A percentile compares a stretch with the other conserved stretches of the same genome.
Evolutionary conservation across 2,888 invertebrate species (phyloP).

Genomic region (Cylloceria caligata): DNA sequence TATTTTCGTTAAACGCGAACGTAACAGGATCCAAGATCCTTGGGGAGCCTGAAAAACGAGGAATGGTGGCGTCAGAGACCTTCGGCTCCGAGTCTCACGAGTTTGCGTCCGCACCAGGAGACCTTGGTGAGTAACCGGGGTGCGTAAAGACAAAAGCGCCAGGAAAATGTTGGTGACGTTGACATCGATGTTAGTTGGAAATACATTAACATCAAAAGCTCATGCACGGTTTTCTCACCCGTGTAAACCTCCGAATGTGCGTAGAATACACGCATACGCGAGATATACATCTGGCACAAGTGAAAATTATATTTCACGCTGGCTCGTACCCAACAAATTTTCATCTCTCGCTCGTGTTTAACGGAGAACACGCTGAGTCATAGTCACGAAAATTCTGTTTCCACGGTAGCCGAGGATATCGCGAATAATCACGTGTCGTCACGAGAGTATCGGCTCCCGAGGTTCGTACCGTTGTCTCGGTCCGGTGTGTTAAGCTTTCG

Average conservation of each 20-base stretch:
- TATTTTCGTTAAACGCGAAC: constrained; percentile 39
- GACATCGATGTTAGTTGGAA: background rate
- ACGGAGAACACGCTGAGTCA: constrained; percentile 79
- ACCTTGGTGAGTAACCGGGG: constrained; percentile 74
- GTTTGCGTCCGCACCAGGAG: constrained; percentile 73
- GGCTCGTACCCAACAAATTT: constrained; percentile 71
- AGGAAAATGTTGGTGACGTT: constrained; percentile 2
- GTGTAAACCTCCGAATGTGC: background rate
- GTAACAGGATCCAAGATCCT: constrained; percentile 73
- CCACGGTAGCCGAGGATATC: constrained; percentile 68
- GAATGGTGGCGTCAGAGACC: constrained; percentile 76
- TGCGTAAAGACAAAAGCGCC: constrained; percentile 24
- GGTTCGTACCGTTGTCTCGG: constrained; percentile 53
- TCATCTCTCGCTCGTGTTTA: constrained; percentile 46
- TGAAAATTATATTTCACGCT: constrained; percentile 57
- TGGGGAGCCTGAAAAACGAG: constrained; percentile 71
- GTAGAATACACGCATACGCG: constrained; percentile 10
- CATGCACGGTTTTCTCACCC: background rate
- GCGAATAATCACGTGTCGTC: constrained; percentile 73
- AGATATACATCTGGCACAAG: constrained; percentile 11
- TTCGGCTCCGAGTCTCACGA: constrained; percentile 73
- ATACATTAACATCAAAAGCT: background rate
- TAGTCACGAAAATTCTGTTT: constrained; percentile 72
- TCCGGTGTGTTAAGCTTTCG: constrained; percentile 48
- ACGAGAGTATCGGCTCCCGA: constrained; percentile 44